phyloP scores from a whole-genome alignment of 1,140 invertebrate species.

The Drosophila kohkoa region DNA sequence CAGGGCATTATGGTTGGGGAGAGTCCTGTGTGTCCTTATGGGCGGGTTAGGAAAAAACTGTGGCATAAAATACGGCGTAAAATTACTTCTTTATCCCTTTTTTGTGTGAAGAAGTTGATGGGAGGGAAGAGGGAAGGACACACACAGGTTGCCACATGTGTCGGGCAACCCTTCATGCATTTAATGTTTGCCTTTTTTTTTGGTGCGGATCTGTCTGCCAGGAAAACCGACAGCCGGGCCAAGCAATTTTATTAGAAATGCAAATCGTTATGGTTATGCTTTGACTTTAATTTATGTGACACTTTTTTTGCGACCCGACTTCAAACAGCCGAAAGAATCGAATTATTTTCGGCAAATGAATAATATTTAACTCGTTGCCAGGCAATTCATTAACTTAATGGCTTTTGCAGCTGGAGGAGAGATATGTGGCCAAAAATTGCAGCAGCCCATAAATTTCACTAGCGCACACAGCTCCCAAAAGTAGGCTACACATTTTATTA shows the following conservation, averaged over 20 bases:
- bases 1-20: not conserved
- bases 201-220: slow-evolving; percentile 4
- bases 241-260: slow-evolving; percentile 58
- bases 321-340: slow-evolving; percentile 6
- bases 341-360: slow-evolving; percentile 16
- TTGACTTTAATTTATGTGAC: slow-evolving; percentile 49
- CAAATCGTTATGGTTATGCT: slow-evolving; percentile 67
- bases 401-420: not conserved
- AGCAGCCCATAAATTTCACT: too few relatives aligned
- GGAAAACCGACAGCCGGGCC: not conserved
- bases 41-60: slow-evolving; percentile 10
- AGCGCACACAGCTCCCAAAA: not conserved
- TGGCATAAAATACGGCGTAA: slow-evolving; percentile 44
- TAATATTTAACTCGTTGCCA: slow-evolving; percentile 3
- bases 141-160: slow-evolving; percentile 35
- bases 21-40: not conserved
- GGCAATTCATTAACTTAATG: slow-evolving; percentile 7
- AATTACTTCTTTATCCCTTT: slow-evolving; percentile 52
- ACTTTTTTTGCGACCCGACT: slow-evolving; percentile 1
- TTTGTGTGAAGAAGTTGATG: slow-evolving; percentile 13
- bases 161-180: slow-evolving; percentile 49
- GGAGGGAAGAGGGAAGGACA: not conserved
- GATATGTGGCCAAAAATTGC: not conserved
- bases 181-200: slow-evolving; percentile 51
- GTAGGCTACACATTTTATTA: slow-evolving; percentile 3